A percentile compares a stretch with the other conserved stretches of the same genome.
These are phyloP conservation scores for Trichoplusia ni DNA, from an alignment of 1,140 invertebrate genomes.

Conservation along the genomic window DNA sequence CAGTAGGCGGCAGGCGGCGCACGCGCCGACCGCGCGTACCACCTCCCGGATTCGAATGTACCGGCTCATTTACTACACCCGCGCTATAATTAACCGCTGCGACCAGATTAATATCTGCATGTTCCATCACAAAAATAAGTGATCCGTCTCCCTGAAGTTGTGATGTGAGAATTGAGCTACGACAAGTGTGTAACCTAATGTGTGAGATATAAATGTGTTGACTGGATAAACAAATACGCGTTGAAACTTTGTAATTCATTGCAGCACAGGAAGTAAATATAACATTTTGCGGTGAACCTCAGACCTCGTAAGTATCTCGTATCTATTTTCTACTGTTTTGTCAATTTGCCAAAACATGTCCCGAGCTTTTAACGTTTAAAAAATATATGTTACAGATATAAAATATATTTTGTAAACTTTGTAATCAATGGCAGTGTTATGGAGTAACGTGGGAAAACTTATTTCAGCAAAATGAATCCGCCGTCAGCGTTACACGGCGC, in stretches of 20 bases:
- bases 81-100: slow-evolving; percentile 75
- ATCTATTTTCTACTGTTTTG: slow-evolving; percentile 69
- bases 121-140: slow-evolving; percentile 66
- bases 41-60: slow-evolving; percentile 58
- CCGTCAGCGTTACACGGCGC: slow-evolving; percentile 94
- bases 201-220: slow-evolving; percentile 44
- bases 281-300: slow-evolving; percentile 52
- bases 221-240: slow-evolving; percentile 37
- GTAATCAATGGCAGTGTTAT: slow-evolving; percentile 23
- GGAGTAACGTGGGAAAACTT: slow-evolving; percentile 43
- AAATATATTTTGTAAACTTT: slow-evolving; percentile 28
- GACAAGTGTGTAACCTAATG: slow-evolving; percentile 38
- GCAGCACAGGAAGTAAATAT: slow-evolving; percentile 58
- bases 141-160: slow-evolving; percentile 52
- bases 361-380: slow-evolving; percentile 43
- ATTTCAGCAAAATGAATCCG: slow-evolving; percentile 84
- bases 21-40: slow-evolving; percentile 74
- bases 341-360: slow-evolving; percentile 66
- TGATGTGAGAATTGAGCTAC: slow-evolving; percentile 60
- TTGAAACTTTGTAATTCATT: slow-evolving; percentile 32
- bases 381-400: slow-evolving; percentile 39
- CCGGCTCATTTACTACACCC: slow-evolving; percentile 67
- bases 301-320: slow-evolving; percentile 67
- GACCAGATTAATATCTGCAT: slow-evolving; percentile 71
- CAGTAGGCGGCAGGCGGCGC: slow-evolving; percentile 76